Percentiles rank a stretch among this genome's conserved stretches.
Conservation (phyloP, 2,113 vertebrate genomes). For the Myanophis thanlyinensis region DNA sequence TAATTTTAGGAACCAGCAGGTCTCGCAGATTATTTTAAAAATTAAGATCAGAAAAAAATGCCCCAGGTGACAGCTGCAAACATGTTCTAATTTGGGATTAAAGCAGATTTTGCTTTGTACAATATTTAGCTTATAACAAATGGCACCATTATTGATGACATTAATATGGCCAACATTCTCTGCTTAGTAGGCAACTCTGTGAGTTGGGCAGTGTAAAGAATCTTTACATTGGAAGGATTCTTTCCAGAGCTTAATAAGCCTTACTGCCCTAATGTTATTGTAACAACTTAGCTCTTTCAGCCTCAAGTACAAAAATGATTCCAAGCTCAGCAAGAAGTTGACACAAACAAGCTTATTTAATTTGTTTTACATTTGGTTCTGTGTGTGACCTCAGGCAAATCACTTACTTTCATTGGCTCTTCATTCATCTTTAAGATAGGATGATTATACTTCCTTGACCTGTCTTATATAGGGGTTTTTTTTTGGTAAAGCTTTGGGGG, state of each 20-base stretch:
- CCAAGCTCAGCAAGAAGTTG: constrained; percentile 4
- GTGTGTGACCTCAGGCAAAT: not conserved
- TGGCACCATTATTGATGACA: rapidly evolving
- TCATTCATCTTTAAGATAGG: not conserved
- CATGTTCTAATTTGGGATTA: not conserved
- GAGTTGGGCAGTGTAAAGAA: not conserved
- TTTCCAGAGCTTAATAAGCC: not conserved
- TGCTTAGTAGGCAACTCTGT: not conserved
- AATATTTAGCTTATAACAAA: not conserved
- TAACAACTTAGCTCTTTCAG: not conserved
- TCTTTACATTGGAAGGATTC: not conserved
- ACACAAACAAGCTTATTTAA: constrained; percentile 14
- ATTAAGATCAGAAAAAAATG: not conserved
- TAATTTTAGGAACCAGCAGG: constrained; percentile 9
- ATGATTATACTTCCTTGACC: constrained; percentile 7
- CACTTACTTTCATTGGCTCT: constrained; percentile 3
- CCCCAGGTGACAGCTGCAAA: not conserved
- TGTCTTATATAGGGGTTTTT: not conserved
- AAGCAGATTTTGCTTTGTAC: constrained; percentile 19
- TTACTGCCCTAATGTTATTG: rapidly evolving
- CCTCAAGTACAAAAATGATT: not conserved
- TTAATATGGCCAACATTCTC: not conserved
- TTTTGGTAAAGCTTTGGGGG: not conserved
- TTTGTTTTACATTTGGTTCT: constrained; percentile 22
- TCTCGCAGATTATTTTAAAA: constrained; percentile 17